phyloP scores from a whole-genome alignment of 2,888 invertebrate species.

The Melipona beecheii region DNA sequence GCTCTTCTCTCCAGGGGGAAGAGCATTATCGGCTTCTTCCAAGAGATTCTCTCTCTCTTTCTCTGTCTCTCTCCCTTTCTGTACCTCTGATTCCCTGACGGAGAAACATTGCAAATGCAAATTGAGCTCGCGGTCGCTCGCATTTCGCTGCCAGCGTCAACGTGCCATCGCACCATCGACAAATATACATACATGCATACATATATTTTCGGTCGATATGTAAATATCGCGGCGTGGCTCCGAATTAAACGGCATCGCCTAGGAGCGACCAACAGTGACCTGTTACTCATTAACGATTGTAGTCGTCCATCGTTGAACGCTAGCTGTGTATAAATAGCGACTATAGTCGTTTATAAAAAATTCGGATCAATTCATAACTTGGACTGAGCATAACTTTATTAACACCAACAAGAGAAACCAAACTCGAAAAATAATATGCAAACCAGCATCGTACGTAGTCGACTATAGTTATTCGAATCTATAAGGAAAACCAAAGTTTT shows the following conservation, averaged over 20 bases:
- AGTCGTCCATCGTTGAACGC: too few species aligned
- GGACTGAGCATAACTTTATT: too few species aligned
- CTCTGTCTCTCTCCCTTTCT: background rate
- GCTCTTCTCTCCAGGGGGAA: slow-evolving; percentile 23
- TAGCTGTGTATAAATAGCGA: too few species aligned
- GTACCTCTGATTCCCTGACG: background rate
- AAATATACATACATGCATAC: slow-evolving; percentile 14
- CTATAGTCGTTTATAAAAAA: too few species aligned
- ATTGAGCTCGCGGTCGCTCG: background rate
- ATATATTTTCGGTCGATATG: slow-evolving; percentile 23
- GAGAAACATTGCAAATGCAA: slow-evolving; percentile 40
- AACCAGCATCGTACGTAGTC: too few species aligned
- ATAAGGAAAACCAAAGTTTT: too few species aligned
- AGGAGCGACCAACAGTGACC: background rate
- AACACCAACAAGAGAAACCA: too few species aligned
- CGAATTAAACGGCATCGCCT: slow-evolving; percentile 10
- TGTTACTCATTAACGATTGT: background rate
- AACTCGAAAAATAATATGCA: too few species aligned
- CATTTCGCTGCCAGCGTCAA: background rate
- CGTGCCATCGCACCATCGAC: background rate
- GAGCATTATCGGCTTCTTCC: slow-evolving; percentile 54
- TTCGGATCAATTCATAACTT: too few species aligned
- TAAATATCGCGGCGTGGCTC: slow-evolving; percentile 13
- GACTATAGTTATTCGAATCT: too few species aligned
- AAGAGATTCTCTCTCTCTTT: slow-evolving; percentile 27